phyloP scores from a whole-genome alignment of 2,888 invertebrate species.

The Pimpla rufipes region DNA sequence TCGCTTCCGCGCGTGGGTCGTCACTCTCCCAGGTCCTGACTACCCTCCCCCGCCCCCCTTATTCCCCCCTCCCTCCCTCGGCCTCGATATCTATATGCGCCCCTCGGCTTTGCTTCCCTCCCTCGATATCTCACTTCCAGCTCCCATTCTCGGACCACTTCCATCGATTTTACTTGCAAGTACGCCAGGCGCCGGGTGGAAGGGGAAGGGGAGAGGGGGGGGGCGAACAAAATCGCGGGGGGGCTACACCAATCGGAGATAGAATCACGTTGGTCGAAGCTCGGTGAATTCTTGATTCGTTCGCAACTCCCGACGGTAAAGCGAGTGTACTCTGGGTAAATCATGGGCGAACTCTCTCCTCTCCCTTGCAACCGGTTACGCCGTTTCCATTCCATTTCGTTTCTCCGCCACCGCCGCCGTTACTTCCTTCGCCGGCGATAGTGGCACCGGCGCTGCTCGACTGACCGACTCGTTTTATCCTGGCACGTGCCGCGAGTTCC shows the following conservation, averaged over 20 bases:
- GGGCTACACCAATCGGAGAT: slow-evolving; percentile 46
- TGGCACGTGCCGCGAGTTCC: slow-evolving; percentile 29
- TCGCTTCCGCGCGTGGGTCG: background rate
- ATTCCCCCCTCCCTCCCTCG: background rate
- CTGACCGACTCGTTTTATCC: slow-evolving; percentile 41
- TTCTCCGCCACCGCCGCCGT: slow-evolving; percentile 28
- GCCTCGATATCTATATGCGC: slow-evolving; percentile 35
- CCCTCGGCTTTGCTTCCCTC: slow-evolving; percentile 30
- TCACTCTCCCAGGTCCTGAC: background rate
- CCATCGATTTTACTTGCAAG: slow-evolving; percentile 29
- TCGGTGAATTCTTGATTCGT: slow-evolving; percentile 69
- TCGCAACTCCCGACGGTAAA: slow-evolving; percentile 60
- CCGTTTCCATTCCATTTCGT: slow-evolving; percentile 59
- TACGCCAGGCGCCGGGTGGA: slow-evolving; percentile 22
- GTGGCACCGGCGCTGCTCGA: slow-evolving; percentile 8
- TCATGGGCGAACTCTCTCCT: slow-evolving; percentile 37
- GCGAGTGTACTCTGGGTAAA: slow-evolving; percentile 47
- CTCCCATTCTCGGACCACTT: slow-evolving; percentile 18
- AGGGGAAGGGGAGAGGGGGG: slow-evolving; percentile 12
- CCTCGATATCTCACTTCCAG: slow-evolving; percentile 36
- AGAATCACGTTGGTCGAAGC: slow-evolving; percentile 62
- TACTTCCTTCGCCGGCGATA: background rate
- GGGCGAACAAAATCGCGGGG: slow-evolving; percentile 38
- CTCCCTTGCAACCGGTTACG: slow-evolving; percentile 27
- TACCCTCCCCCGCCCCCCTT: too few species aligned